Evolutionary conservation across 2,888 invertebrate genomes (phyloP), one percentile per base, ranked within the genome.

Genomic region (Ichneumoninae sp.): DNA sequence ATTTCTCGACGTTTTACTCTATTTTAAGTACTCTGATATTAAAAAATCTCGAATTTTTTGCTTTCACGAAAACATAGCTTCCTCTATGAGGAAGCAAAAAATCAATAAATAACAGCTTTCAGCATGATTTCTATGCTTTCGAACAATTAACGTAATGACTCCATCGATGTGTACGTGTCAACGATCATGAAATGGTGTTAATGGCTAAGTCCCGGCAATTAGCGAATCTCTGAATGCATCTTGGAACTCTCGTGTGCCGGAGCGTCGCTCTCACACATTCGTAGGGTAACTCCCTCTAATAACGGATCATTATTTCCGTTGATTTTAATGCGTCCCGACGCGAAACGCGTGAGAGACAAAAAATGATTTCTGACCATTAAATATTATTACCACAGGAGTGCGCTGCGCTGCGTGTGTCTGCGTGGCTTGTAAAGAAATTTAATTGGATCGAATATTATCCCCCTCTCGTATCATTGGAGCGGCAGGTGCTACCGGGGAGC

Each of bases 291-390:
- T 78, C 57, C 63, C 75, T 73, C 74, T 86, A 86, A 87, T 85
- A 86, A 85, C 82, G 71, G 79, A 78, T 86, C 78, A 86, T 87
- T 87, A 87, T 87, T 85, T 86, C 86, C 77, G 86, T 84, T 83
- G 80, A 81, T 85, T 85, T 80, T 73, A 78, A 84, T 71, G 75
- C 71, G 30, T 68, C 69, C 26, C 63, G 73, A 80, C 81, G 79
- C 76, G 82, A 77, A 85, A 77, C 77, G 81, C 81, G 70, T 66
- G 65, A 68, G 73, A 63, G 60, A 66, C 81, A 85, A 85, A 79
- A 85, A 85, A 85, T 70, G 13, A 60, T 79, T 78, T 79, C 60
- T 65, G 69, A 65, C 71, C 82, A 85, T 85, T 82, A 82, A 85
- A 85, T 82, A 82, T 85, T 79, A 85, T 75, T 82, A 75, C 78